Evolutionary conservation across 2,888 invertebrate species (phyloP), one percentile per base, ranked within the genome.

Genomic region (Gonocerus acuteangulatus): DNA sequence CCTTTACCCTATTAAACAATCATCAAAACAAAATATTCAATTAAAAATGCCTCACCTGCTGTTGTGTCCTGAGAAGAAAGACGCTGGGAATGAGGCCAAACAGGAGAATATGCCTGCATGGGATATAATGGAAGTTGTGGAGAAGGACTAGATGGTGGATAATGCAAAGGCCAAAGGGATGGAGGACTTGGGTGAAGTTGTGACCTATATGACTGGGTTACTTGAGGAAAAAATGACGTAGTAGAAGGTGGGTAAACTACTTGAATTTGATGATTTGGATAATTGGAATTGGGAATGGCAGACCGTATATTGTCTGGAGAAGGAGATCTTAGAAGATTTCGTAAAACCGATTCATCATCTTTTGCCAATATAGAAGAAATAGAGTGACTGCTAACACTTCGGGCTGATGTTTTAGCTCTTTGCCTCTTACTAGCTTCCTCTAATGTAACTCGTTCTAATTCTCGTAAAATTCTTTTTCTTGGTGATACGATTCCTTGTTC

Each of bases 311-410:
- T 69, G 60, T 71, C 68, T 71, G 75, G 71, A 70, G 74, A 72
- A 72, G 71, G 76, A 19, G 75, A 80, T 68, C 77, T 76, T 71
- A 71, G 75, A 67, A 68, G 76, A 70, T 68, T 71, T 36, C 72
- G 67, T 59, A 72, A 67, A 63, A 72, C 71, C 16, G 71, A 71
- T 51, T 71, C 71, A 42, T 68, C 67, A 36, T 69, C 79, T 67
- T 84, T 83, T 63, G 86, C 85, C 70, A 90, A 78, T 72, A 90
- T 78, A 66, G 89, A 89, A 72, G 87, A 88, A 74, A 90, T 90
- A 77, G 89, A 89, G 76, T 89, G 89, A 73, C 86, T 88, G 75
- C 86, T 84, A 67, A 79, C 65, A 48, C 64, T 60, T 22, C 64
- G 34, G 7, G 49, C 36, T 19, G 65, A 52, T n/a, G 66, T 72